phyloP scores from a whole-genome alignment of 1,140 invertebrate genomes.

The Diachasma alloeum region DNA sequence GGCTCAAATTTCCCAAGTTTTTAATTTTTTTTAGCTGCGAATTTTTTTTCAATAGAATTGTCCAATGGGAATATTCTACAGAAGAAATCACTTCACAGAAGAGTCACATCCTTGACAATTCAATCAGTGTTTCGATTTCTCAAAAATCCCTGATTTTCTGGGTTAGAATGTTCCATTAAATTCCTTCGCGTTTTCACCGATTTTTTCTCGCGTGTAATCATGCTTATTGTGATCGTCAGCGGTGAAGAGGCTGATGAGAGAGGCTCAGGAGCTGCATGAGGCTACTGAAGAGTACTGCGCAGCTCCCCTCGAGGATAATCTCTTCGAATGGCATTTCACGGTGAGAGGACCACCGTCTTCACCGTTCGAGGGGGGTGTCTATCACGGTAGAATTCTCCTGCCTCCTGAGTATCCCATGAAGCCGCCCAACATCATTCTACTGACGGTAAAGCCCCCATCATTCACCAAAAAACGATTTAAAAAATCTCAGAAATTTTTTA shows the following conservation, averaged over 20 bases:
- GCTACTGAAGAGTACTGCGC: constrained; percentile 92
- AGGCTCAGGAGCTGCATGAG: constrained; percentile 85
- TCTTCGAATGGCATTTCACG: constrained; percentile 99
- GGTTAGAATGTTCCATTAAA: no score
- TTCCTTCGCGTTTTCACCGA: no score
- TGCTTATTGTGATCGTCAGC: constrained; percentile 65
- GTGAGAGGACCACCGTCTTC: constrained; percentile 86
- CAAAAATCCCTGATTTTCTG: no score
- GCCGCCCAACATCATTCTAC: constrained; percentile 92
- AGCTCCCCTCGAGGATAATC: constrained; percentile 91
- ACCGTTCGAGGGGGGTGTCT: constrained; percentile 90
- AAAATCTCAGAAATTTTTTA: no score
- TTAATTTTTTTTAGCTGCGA: no score
- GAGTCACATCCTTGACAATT: no score
- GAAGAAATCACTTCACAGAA: no score
- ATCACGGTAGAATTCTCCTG: constrained; percentile 91
- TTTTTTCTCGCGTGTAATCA: no score
- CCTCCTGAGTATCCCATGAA: constrained; percentile 97
- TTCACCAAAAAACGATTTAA: constrained; percentile 5
- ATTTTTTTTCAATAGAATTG: no score
- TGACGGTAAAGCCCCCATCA: constrained; percentile 76
- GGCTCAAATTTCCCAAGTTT: no score
- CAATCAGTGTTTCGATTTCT: no score
- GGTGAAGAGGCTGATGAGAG: constrained; percentile 93
- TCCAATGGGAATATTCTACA: no score